Base-by-base conservation (phyloP, 2,888 invertebrate species). In the Pseudanteris insignis region DNA sequence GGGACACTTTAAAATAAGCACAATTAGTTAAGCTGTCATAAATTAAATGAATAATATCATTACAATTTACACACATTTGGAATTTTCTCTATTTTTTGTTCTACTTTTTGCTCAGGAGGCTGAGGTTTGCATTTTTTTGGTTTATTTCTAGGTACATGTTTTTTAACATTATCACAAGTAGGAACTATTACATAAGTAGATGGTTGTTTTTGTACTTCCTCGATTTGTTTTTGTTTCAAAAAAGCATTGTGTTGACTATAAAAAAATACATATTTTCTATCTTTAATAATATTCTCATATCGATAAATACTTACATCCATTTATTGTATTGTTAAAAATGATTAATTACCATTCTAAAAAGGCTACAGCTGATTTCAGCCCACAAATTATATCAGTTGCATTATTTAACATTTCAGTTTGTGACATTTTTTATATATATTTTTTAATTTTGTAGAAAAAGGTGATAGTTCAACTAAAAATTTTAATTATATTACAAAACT, bases 291-390 rank as follows among this genome's bases (percentile, higher is more conserved):
- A n/a, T n/a, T 21, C 21, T 21, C 21, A 7, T 5, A 21, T 5
- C n/a, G n/a, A n/a, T n/a, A n/a, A n/a, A n/a, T n/a, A n/a, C n/a
- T n/a, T n/a, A n/a, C n/a, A n/a, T n/a, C n/a, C n/a, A n/a, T n/a
- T n/a, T n/a, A n/a, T n/a, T n/a, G n/a, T n/a, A n/a, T n/a, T n/a
- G n/a, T n/a, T n/a, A n/a, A n/a, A n/a, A n/a, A n/a, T n/a, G n/a
- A n/a, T n/a, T n/a, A n/a, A 11, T 12, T 44, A 53, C 53, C 53
- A 44, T 53, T 53, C 37, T 25, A 53, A 37, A 44, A 25, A 36
- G 3, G 12, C 18, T 13, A 25, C 36, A 43, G 44, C 44, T 18
- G 53, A 43, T 44, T 37, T 53, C 13, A 53, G 37, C 14, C 37
- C 32, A 14, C 53, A 53, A 14, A 53, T 43, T 4, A 53, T 7